Evolutionary conservation across 2,888 invertebrate genomes (phyloP).

Genomic region (Drosophila recens): DNA sequence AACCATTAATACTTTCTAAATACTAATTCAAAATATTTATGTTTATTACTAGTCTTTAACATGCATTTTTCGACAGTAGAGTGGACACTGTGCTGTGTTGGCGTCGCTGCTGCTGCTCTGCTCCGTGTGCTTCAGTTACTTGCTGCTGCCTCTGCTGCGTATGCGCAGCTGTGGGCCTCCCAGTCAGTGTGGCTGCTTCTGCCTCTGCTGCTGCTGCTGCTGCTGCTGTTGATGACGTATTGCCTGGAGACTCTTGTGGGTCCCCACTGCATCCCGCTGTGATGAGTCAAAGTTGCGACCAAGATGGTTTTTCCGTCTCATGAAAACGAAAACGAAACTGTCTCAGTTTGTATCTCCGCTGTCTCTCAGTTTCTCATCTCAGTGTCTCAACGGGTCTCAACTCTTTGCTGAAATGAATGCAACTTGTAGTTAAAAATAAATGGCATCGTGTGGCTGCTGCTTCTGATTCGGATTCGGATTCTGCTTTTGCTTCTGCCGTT

Average conservation of each 20-base stretch:
- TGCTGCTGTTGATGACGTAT: conserved; percentile 64
- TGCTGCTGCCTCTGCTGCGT: conserved; percentile 58
- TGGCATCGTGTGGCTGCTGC: conserved; percentile 46
- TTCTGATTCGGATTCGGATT: not conserved
- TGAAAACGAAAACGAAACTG: conserved; percentile 75
- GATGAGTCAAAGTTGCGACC: conserved; percentile 54
- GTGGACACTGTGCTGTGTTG: conserved; percentile 37
- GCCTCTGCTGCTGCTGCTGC: conserved; percentile 23
- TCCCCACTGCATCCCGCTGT: conserved; percentile 3
- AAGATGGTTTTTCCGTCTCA: conserved; percentile 58
- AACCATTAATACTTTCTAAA: too few relatives aligned
- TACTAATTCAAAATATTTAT: too few relatives aligned
- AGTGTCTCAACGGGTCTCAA: conserved; percentile 15
- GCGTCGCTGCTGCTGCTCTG: conserved; percentile 43
- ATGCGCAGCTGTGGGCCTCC: conserved; percentile 61
- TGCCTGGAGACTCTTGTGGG: conserved; percentile 18
- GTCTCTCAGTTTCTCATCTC: conserved; percentile 14
- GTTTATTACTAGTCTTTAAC: not conserved
- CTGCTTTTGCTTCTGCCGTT: conserved; percentile 13
- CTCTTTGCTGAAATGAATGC: conserved; percentile 54
- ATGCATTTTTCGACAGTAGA: not conserved
- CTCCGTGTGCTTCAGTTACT: conserved; percentile 41
- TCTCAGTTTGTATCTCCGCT: conserved; percentile 41
- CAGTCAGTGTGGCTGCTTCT: conserved; percentile 26
- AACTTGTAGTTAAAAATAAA: conserved; percentile 58